Percentiles rank a stretch among this genome's conserved stretches.
Evolutionary conservation across 2,797 vertebrate genomes (phyloP).

Genomic region (Stomatorhinus walkeri): DNA sequence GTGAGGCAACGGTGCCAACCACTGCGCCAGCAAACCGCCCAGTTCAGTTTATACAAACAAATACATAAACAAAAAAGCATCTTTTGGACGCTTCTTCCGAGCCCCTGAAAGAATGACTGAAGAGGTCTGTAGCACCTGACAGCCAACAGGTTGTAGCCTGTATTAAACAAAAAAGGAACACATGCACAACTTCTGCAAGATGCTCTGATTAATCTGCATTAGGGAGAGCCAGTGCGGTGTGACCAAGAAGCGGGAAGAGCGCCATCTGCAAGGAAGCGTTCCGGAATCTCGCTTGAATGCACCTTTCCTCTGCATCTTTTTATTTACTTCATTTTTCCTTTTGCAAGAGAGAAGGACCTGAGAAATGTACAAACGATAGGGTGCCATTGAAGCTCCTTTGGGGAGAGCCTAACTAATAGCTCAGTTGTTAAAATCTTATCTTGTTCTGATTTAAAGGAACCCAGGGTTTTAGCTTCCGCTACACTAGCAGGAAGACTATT

Average conservation of each 20-base stretch:
- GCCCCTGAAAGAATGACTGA: background rate
- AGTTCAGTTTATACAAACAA: background rate
- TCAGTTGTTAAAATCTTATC: too few relatives aligned
- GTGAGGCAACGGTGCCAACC: background rate
- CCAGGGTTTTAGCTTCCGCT: too few relatives aligned
- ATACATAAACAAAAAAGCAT: background rate
- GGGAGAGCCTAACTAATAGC: too few relatives aligned
- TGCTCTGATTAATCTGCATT: constrained; percentile 11
- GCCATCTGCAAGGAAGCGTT: constrained; percentile 27
- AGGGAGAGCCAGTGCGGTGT: background rate
- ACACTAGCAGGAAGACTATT: too few relatives aligned
- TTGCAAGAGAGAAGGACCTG: background rate
- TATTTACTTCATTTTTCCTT: background rate
- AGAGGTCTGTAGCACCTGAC: constrained; percentile 17
- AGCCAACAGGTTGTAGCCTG: constrained; percentile 20
- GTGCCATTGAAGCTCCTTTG: too few relatives aligned
- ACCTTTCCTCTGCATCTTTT: constrained; percentile 19
- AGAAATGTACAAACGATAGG: too few relatives aligned
- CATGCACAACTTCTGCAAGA: background rate
- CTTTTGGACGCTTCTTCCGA: background rate
- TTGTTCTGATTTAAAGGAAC: too few relatives aligned
- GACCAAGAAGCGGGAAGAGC: constrained; percentile 34
- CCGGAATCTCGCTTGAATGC: constrained; percentile 28
- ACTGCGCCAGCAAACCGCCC: background rate
- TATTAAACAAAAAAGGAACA: background rate